phyloP scores from a whole-genome alignment of 1,140 invertebrate genomes.

The Zaprionus davidi region DNA sequence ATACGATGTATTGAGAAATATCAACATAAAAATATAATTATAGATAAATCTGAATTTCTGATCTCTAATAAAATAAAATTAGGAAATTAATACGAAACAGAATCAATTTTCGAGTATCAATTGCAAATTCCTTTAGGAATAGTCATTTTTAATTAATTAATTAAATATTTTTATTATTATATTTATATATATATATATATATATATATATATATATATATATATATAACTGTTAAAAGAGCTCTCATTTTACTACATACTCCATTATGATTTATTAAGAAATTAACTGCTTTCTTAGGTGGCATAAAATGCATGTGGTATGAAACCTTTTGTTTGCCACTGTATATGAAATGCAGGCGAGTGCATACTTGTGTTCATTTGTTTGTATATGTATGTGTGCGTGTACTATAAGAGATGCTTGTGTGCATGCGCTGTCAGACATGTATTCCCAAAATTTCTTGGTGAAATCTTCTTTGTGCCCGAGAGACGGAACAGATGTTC shows the following conservation, averaged over 20 bases:
- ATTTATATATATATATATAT: too few species aligned
- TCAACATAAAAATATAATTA: too few species aligned
- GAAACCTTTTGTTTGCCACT: neutral
- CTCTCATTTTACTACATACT: neutral
- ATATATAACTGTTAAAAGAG: too few species aligned
- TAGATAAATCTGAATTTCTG: too few species aligned
- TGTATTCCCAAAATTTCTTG: conserved; percentile 54
- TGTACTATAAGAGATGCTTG: conserved; percentile 14
- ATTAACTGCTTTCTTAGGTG: neutral
- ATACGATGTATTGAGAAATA: neutral
- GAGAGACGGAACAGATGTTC: conserved; percentile 65
- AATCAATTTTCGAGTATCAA: too few species aligned
- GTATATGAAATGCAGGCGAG: neutral
- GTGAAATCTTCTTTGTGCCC: conserved; percentile 58
- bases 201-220: too few species aligned
- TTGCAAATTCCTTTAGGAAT: too few species aligned
- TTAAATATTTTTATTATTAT: too few species aligned
- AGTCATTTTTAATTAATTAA: too few species aligned
- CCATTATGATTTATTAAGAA: neutral
- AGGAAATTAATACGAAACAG: too few species aligned
- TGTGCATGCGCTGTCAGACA: conserved; percentile 41
- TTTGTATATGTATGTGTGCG: neutral
- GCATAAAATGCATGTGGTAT: neutral
- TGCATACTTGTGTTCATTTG: conserved; percentile 2
- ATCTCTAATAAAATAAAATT: too few species aligned